Conservation (phyloP, 2,113 vertebrate species). For the Malurus elegans region DNA sequence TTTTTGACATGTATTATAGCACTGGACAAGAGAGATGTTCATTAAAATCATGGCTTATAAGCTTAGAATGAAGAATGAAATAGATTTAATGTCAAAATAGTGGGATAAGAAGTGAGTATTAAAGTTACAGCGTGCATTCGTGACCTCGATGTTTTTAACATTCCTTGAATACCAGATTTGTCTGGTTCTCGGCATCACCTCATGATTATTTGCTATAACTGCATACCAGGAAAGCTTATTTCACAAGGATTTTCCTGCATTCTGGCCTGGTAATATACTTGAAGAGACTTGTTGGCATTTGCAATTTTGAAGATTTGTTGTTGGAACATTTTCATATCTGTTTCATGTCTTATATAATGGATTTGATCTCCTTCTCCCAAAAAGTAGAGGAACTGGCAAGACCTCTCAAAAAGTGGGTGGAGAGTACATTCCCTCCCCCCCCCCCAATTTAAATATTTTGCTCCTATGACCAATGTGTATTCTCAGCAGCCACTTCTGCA, state of each 20-base stretch:
- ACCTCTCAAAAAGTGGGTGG: not conserved
- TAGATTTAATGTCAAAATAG: slow-evolving; percentile 44
- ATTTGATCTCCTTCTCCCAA: slow-evolving; percentile 8
- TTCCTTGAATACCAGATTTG: slow-evolving; percentile 56
- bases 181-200: slow-evolving; percentile 54
- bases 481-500: not conserved
- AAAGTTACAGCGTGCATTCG: slow-evolving; percentile 34
- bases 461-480: not conserved
- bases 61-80: slow-evolving; percentile 30
- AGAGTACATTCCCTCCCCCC: not conserved
- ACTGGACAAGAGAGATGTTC: not conserved
- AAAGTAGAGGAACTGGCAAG: slow-evolving; percentile 13
- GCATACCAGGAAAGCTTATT: slow-evolving; percentile 67
- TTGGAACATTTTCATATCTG: slow-evolving; percentile 36
- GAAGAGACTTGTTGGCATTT: slow-evolving; percentile 45
- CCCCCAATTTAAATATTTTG: not conserved
- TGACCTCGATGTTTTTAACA: slow-evolving; percentile 44
- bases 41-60: not conserved
- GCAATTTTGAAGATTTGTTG: slow-evolving; percentile 57
- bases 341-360: slow-evolving; percentile 30
- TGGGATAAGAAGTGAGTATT: slow-evolving; percentile 34
- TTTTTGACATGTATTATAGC: not conserved
- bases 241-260: slow-evolving; percentile 56
- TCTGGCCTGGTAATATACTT: slow-evolving; percentile 39
- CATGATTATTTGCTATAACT: slow-evolving; percentile 61